Percentiles rank a stretch among this genome's conserved stretches.
Evolutionary conservation across 2,113 vertebrate species (phyloP).

Genomic region (Macrotus californicus): DNA sequence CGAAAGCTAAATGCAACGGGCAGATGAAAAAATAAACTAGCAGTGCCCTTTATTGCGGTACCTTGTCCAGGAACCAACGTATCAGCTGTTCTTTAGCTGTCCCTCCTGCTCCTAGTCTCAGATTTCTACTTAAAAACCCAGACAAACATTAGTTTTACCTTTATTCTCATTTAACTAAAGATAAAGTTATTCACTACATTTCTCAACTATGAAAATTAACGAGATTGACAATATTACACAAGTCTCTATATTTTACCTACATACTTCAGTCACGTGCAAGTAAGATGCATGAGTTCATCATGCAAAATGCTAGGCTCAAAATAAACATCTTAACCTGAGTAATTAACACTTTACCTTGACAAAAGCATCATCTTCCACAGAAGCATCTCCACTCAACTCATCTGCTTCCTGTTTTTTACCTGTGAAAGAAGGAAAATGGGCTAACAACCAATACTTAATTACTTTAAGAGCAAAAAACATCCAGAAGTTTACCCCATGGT

Average conservation of each 20-base stretch:
- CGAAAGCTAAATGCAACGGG: background rate
- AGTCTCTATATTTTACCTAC: slow-evolving; percentile 17
- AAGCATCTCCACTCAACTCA: slow-evolving; percentile 85
- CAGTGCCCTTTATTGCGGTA: background rate
- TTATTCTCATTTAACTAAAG: slow-evolving; percentile 11
- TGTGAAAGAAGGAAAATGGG: slow-evolving; percentile 74
- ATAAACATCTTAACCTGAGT: slow-evolving; percentile 32
- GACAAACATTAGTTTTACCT: slow-evolving; percentile 2
- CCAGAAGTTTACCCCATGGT: background rate
- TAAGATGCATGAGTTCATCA: slow-evolving; percentile 16
- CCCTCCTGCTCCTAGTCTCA: background rate
- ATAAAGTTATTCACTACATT: background rate
- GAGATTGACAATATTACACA: background rate
- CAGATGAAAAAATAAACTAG: background rate
- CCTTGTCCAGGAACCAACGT: background rate
- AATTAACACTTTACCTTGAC: slow-evolving; percentile 86
- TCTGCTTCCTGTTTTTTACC: slow-evolving; percentile 91
- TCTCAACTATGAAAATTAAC: background rate
- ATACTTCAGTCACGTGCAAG: background rate
- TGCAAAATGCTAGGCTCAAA: background rate
- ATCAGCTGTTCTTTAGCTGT: background rate
- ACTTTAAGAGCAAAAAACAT: slow-evolving; percentile 45
- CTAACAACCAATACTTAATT: slow-evolving; percentile 61
- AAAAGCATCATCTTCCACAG: slow-evolving; percentile 88
- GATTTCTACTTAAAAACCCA: background rate